These are phyloP conservation scores for Sarcoramphus papa DNA, from an alignment of 2,797 vertebrate genomes.

Conservation along the genomic window DNA sequence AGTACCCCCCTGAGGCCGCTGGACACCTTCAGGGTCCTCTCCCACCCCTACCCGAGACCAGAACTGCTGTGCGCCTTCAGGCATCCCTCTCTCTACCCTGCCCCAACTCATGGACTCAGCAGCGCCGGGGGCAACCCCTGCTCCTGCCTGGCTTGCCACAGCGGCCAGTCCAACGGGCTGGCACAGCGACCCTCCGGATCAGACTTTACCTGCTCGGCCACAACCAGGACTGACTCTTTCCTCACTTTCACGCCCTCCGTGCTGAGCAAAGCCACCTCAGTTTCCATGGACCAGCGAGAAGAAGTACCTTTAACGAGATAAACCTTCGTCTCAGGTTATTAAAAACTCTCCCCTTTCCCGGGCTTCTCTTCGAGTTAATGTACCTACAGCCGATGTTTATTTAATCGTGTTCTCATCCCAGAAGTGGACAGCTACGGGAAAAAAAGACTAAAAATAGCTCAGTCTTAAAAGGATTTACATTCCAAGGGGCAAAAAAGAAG, in stretches of 20 bases:
- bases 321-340: constrained; percentile 57
- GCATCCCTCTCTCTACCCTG: constrained; percentile 90
- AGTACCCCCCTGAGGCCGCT: constrained; percentile 88
- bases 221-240: constrained; percentile 94
- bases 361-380: not conserved
- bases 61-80: constrained; percentile 97
- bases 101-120: constrained; percentile 86
- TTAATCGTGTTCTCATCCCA: constrained; percentile 28
- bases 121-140: constrained; percentile 83
- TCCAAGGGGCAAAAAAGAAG: not conserved
- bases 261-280: constrained; percentile 91
- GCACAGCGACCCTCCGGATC: constrained; percentile 82
- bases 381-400: constrained; percentile 19
- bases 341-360: not conserved
- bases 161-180: constrained; percentile 84
- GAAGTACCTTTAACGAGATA: constrained; percentile 98
- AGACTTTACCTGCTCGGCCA: constrained; percentile 92
- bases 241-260: constrained; percentile 95
- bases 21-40: constrained; percentile 93
- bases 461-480: constrained; percentile 9
- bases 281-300: constrained; percentile 94
- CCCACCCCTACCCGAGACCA: constrained; percentile 93
- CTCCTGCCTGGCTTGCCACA: constrained; percentile 92
- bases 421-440: not conserved
- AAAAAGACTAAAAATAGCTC: not conserved